These are phyloP conservation scores for Xyrichtys novacula DNA, from an alignment of 2,797 vertebrate genomes.

Conservation along the genomic window DNA sequence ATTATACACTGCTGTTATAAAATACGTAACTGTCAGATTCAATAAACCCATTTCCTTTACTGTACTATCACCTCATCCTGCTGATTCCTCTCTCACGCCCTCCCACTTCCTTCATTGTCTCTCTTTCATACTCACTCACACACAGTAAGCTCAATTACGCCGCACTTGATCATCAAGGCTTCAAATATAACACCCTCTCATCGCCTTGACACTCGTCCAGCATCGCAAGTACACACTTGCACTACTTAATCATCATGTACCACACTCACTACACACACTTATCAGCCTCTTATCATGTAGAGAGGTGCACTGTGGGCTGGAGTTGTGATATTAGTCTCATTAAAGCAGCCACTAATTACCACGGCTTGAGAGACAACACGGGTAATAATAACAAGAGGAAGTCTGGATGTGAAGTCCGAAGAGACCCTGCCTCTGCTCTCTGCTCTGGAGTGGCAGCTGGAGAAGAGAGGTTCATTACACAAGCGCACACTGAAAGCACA, in stretches of 20 bases:
- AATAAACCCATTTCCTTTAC: slow-evolving; percentile 10
- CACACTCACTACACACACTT: slow-evolving; percentile 37
- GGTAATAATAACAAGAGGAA: slow-evolving; percentile 63
- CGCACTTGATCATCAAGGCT: slow-evolving; percentile 68
- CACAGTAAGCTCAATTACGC: slow-evolving; percentile 55
- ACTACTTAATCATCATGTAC: slow-evolving; percentile 50
- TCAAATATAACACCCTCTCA: slow-evolving; percentile 64
- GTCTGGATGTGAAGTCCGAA: slow-evolving; percentile 37
- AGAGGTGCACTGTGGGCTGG: slow-evolving; percentile 49
- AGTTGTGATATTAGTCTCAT: slow-evolving; percentile 74
- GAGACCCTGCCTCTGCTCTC: slow-evolving; percentile 42
- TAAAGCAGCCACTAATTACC: slow-evolving; percentile 72
- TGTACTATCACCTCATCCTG: neutral
- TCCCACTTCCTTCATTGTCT: slow-evolving; percentile 26
- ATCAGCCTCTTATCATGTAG: slow-evolving; percentile 60
- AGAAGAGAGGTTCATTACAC: slow-evolving; percentile 35
- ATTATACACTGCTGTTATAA: slow-evolving; percentile 1
- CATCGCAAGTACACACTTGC: slow-evolving; percentile 52
- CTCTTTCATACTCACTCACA: slow-evolving; percentile 37
- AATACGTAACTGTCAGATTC: neutral
- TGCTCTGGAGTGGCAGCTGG: slow-evolving; percentile 40
- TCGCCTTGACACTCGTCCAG: slow-evolving; percentile 51
- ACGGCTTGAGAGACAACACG: slow-evolving; percentile 60
- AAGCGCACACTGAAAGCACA: neutral
- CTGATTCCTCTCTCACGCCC: neutral